Evolutionary conservation across 2,797 vertebrate genomes (phyloP).

Genomic region (Halcyon leucocephala): DNA sequence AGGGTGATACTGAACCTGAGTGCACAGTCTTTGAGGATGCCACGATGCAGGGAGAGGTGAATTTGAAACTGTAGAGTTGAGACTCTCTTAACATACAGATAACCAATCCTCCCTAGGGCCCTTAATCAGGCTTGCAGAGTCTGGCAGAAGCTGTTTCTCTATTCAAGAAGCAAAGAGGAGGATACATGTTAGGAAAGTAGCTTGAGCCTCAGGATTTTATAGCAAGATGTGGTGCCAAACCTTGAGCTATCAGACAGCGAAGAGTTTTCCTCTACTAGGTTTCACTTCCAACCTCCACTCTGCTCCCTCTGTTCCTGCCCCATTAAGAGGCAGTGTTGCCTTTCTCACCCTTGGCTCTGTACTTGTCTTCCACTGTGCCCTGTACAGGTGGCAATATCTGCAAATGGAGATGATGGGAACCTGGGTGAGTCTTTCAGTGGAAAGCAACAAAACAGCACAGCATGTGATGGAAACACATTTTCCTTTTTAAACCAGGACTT

Average conservation of each 20-base stretch:
- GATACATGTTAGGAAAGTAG: not conserved
- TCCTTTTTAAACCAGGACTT: not conserved
- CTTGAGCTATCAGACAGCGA: not conserved
- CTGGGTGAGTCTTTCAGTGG: not conserved
- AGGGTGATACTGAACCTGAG: not conserved
- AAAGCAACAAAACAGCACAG: not conserved
- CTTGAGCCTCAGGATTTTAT: not conserved
- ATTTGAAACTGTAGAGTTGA: not conserved
- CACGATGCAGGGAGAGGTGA: not conserved
- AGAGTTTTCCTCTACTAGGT: not conserved
- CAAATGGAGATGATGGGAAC: not conserved
- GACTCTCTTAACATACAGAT: not conserved
- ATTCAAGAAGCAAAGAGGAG: not conserved
- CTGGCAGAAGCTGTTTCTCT: not conserved
- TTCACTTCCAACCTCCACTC: not conserved
- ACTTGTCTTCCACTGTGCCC: rapidly evolving
- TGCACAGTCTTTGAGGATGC: not conserved
- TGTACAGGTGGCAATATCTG: not conserved
- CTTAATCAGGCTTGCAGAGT: not conserved
- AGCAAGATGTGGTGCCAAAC: not conserved
- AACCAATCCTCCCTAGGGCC: not conserved
- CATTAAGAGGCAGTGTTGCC: not conserved
- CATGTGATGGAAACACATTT: not conserved
- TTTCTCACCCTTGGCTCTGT: not conserved
- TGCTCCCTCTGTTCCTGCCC: not conserved